Evolutionary conservation across 2,113 vertebrate species (phyloP).

Genomic region (Carassius auratus): DNA sequence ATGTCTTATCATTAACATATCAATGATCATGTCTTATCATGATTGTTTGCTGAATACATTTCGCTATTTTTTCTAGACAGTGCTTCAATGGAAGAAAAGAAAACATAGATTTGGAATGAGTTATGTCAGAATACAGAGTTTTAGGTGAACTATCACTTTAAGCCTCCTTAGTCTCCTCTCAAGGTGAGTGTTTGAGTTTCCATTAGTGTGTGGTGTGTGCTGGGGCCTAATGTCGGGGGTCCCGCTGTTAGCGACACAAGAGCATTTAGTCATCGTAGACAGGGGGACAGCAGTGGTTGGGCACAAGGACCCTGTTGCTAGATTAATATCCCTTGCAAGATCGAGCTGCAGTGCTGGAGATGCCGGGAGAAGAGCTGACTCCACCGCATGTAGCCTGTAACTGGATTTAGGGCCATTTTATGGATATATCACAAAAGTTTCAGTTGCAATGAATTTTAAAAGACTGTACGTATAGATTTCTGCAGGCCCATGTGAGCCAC

Average conservation of each 20-base stretch:
- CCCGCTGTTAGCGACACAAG: constrained; percentile 49
- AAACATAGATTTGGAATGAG: neutral
- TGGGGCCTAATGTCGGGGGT: constrained; percentile 23
- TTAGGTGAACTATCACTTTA: neutral
- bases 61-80: neutral
- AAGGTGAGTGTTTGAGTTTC: constrained; percentile 42
- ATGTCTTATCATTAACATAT: neutral
- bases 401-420: neutral
- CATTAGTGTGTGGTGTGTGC: constrained; percentile 12
- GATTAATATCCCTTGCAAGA: constrained; percentile 57
- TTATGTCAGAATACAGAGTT: neutral
- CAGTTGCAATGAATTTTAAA: constrained; percentile 28
- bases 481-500: neutral
- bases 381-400: constrained; percentile 4
- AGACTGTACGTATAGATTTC: neutral
- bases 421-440: constrained; percentile 6
- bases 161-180: neutral
- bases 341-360: constrained; percentile 43
- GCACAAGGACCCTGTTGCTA: constrained; percentile 59
- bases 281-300: constrained; percentile 52
- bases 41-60: neutral
- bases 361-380: constrained; percentile 37
- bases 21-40: neutral
- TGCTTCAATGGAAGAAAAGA: neutral
- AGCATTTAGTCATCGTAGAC: constrained; percentile 60